phyloP scores from a whole-genome alignment of 2,888 invertebrate species.

The Scaptomyza parva region DNA sequence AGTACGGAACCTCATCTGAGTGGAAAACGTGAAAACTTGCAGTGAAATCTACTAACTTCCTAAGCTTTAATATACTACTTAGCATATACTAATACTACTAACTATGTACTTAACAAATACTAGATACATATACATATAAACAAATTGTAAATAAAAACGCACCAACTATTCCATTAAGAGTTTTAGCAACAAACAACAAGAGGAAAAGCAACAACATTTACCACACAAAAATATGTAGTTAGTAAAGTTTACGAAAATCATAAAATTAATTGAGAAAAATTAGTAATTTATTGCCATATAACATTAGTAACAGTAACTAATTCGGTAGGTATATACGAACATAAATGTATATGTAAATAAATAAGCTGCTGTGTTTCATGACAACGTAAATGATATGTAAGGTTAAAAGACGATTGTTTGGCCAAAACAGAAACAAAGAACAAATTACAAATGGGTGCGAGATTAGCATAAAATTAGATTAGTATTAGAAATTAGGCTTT shows the following conservation, averaged over 20 bases:
- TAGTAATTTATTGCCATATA: conserved; percentile 46
- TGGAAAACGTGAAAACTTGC: conserved; percentile 42
- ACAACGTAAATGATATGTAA: conserved; percentile 73
- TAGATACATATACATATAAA: conserved; percentile 42
- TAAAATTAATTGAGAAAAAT: conserved; percentile 26
- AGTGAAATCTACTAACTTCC: conserved; percentile 75
- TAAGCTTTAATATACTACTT: conserved; percentile 70
- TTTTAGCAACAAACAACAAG: conserved; percentile 57
- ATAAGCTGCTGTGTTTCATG: conserved; percentile 80
- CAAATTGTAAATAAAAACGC: conserved; percentile 77
- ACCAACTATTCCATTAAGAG: conserved; percentile 77
- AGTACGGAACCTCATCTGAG: conserved; percentile 15
- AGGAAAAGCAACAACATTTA: conserved; percentile 33
- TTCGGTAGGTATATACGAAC: conserved; percentile 42
- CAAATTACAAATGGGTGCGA: conserved; percentile 13
- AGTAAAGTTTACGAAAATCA: conserved; percentile 63
- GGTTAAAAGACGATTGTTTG: conserved; percentile 43
- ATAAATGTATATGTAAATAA: conserved; percentile 65
- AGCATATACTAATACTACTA: conserved; percentile 35
- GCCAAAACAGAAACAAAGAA: conserved; percentile 28
- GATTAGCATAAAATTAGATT: conserved; percentile 43
- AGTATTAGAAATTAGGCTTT: conserved; percentile 44
- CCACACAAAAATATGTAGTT: conserved; percentile 59
- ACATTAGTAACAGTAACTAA: conserved; percentile 48
- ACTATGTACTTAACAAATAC: conserved; percentile 33